Evolutionary conservation across 2,888 invertebrate species (phyloP).

Genomic region (Drosophila ustulata): DNA sequence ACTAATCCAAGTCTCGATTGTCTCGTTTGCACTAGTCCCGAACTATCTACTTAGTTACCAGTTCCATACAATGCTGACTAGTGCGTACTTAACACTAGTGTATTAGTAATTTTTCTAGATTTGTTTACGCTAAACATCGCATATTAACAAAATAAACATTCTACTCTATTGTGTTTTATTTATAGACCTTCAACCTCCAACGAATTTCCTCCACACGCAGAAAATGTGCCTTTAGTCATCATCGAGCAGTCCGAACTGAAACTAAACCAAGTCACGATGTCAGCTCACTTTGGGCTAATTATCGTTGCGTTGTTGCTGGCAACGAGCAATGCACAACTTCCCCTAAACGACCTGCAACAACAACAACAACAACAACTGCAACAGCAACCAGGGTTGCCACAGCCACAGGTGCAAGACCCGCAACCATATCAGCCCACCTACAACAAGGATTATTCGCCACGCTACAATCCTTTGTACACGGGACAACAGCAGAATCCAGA

Average conservation of each 20-base stretch:
- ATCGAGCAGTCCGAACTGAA: slow-evolving; percentile 39
- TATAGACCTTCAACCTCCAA: slow-evolving; percentile 42
- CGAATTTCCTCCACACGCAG: slow-evolving; percentile 31
- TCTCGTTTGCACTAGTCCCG: no score
- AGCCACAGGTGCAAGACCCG: slow-evolving; percentile 48
- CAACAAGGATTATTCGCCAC: slow-evolving; percentile 81
- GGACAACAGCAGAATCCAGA: slow-evolving; percentile 68
- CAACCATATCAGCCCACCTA: slow-evolving; percentile 75
- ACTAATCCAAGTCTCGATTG: no score
- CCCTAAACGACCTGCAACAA: slow-evolving; percentile 35
- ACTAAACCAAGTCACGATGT: slow-evolving; percentile 58
- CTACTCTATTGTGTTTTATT: slow-evolving; percentile 44
- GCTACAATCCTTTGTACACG: slow-evolving; percentile 82
- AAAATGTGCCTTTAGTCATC: slow-evolving; percentile 74
- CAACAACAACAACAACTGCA: slow-evolving; percentile 49
- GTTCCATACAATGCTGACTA: slow-evolving; percentile 24
- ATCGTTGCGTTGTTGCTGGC: slow-evolving; percentile 36
- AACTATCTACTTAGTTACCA: no score
- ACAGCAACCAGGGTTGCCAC: slow-evolving; percentile 27
- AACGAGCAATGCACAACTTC: slow-evolving; percentile 45
- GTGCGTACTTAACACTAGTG: no score
- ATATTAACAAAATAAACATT: slow-evolving; percentile 57
- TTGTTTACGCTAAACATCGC: slow-evolving; percentile 62
- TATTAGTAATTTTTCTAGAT: slow-evolving; percentile 1
- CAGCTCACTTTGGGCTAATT: slow-evolving; percentile 30